Base-by-base conservation (phyloP, 2,888 invertebrate genomes). In the Chaitophorus viminalis region DNA sequence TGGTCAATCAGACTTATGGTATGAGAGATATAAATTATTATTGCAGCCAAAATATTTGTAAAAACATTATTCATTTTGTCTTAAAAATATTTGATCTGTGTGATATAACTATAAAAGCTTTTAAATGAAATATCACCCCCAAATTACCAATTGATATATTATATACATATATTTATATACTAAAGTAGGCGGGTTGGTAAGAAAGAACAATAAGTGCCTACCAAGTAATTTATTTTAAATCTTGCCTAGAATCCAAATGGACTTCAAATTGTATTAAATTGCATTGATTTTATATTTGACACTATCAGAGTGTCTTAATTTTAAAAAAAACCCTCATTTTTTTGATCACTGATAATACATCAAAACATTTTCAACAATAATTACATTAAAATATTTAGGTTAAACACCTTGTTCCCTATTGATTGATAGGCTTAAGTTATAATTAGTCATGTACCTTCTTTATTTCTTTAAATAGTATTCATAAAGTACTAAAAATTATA, bases 271-370 rank as follows among this genome's bases (percentile, higher is more conserved):
- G 1, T 68, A 52, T 78, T 78, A 60, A 87, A 81, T 79, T 78
- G 60, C n/a, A 65, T 72, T 72, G 54, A 70, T 70, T 86, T 46
- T 33, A 77, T 68, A 68, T 75, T 87, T 87, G 87, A 87, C 87
- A 79, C 72, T 84, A 76, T 72, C 79, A 39, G 31, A 81, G 79
- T 11, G 33, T 79, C 86, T 70, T 87, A 87, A 81, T 31, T 79
- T 87, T 65, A 65, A 68, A 77, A 75, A 74, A 87, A 87, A 81
- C 87, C 87, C 81, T 81, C 81, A 81, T 81, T 79, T 74, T n/a
- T 87, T 87, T 81, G 79, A 87, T 87, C 87, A 87, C 87, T 87
- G 87, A 81, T 87, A 87, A 87, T 81, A 74, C 81, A 87, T 87
- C 87, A 87, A 75, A 77, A 81, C 65, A 81, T 79, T 81, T 81